Base-by-base conservation (phyloP, 92 coral and sea anemone genomes). In the Palythoa grandis region DNA sequence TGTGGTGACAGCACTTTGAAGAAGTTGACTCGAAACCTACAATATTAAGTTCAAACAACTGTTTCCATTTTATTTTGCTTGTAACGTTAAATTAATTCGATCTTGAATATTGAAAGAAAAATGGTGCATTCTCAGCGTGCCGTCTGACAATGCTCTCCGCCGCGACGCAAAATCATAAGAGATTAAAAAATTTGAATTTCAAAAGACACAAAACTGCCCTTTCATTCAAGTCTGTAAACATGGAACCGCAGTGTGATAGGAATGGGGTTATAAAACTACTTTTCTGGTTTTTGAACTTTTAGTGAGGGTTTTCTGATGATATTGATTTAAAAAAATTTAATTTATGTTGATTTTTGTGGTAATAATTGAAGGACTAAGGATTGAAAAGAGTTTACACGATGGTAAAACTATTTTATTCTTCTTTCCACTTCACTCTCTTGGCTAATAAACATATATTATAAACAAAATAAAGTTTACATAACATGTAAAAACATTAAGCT, bases 101-200 rank as follows among this genome's bases (percentile, higher is more conserved):
- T 8, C 23, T 4, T 68, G 72, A 53, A 66, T 76, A n/a, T 50
- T 52, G 14, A 56, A 20, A 52, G 17, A 7, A 52, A 76, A 54
- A 20, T 50, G 8, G 65, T 2, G 29, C 20, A 1, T 20, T 3
- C 61, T n/a, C 19, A 50, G 72, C 12, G 35, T 52, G 78, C 20
- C 5, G 1, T 47, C 20, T 11, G 16, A 22, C 39, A 60, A 29
- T 12, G 38, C 16, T 29, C 50, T 22, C 25, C 47, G 50, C 70
- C 69, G 66, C 37, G 15, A 29, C n/a, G 83, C 71, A 70, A 69
- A 69, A 61, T 60, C 56, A 60, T 6, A 38, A 78, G 19, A 63
- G 60, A 22, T 65, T 79, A 43, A 25, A 79, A 76, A 23, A 10
- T 20, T 80, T 80, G n/a, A 63, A 80, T 35, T 79, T 39, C 24